Conservation (phyloP, 2,888 invertebrate species). For the Caenorhabditis sp. region DNA sequence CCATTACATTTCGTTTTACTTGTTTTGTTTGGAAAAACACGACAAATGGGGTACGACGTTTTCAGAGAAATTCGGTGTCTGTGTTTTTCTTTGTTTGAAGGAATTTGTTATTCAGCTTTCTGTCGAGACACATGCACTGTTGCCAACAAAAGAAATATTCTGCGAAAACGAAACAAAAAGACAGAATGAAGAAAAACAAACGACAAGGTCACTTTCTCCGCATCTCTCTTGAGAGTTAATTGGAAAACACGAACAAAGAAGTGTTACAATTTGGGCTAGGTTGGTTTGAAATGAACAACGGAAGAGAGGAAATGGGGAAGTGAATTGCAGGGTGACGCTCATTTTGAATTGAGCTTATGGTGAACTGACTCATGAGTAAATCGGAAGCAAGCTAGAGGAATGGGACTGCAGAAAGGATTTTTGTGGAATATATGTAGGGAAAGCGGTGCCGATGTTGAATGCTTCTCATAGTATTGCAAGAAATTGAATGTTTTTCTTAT, state of each 20-base stretch:
- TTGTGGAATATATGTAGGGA: no score
- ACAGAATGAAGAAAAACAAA: slow-evolving; percentile 33
- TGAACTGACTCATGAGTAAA: background rate
- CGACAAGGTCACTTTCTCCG: slow-evolving; percentile 32
- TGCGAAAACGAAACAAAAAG: slow-evolving; percentile 19
- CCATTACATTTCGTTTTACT: slow-evolving; percentile 4
- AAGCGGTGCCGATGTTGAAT: no score
- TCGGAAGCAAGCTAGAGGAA: slow-evolving; percentile 22
- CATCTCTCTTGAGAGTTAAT: slow-evolving; percentile 36
- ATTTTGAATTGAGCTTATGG: slow-evolving; percentile 32
- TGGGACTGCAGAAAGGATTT: no score
- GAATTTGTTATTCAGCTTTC: slow-evolving; percentile 3
- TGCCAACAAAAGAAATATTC: slow-evolving; percentile 12
- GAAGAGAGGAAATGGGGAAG: slow-evolving; percentile 8
- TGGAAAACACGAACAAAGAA: slow-evolving; percentile 42
- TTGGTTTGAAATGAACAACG: slow-evolving; percentile 8
- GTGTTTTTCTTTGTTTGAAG: background rate
- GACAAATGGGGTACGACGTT: background rate
- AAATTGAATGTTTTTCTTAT: no score
- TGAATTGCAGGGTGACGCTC: slow-evolving; percentile 30
- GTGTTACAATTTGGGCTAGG: slow-evolving; percentile 39
- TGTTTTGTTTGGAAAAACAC: background rate
- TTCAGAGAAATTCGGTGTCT: no score
- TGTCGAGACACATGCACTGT: background rate
- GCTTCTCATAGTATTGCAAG: no score